Conservation (phyloP, 2,888 invertebrate genomes). For the Elegia similella region DNA sequence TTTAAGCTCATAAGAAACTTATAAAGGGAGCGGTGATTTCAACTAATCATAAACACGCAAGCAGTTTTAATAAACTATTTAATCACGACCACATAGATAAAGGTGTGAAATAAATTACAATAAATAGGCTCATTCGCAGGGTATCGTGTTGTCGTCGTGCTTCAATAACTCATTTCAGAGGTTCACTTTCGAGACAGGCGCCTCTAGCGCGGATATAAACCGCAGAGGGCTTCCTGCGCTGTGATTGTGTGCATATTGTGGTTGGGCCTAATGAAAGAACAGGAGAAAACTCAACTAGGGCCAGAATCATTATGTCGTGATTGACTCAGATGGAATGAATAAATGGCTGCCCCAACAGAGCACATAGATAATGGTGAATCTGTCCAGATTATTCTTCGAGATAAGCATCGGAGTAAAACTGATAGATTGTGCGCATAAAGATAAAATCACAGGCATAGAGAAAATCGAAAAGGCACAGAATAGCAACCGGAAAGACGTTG, state of each 20-base stretch:
- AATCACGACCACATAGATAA: constrained; percentile 19
- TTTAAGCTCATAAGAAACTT: neutral
- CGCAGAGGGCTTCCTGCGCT: constrained; percentile 57
- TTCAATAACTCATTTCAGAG: constrained; percentile 75
- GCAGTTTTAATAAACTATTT: constrained; percentile 10
- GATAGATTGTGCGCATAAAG: constrained; percentile 38
- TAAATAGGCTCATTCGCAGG: constrained; percentile 50
- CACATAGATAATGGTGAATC: constrained; percentile 47
- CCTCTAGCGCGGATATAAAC: constrained; percentile 61
- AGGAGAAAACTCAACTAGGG: constrained; percentile 47
- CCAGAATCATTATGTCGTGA: constrained; percentile 47
- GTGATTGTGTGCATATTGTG: constrained; percentile 44
- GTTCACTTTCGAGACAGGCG: constrained; percentile 71
- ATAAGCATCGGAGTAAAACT: constrained; percentile 49
- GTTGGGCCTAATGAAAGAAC: constrained; percentile 41
- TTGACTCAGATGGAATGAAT: constrained; percentile 47
- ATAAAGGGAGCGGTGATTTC: constrained; percentile 8
- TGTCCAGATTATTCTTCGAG: constrained; percentile 44
- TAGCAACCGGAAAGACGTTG: constrained; percentile 18
- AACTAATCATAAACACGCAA: constrained; percentile 12
- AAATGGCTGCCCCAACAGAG: constrained; percentile 31
- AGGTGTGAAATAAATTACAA: constrained; percentile 37
- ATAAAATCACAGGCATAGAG: constrained; percentile 28
- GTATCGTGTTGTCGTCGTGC: constrained; percentile 66
- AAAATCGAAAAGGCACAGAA: constrained; percentile 21